These are phyloP conservation scores for Pseudomyrmex flavicornis DNA, from an alignment of 1,140 invertebrate genomes.

Conservation along the genomic window DNA sequence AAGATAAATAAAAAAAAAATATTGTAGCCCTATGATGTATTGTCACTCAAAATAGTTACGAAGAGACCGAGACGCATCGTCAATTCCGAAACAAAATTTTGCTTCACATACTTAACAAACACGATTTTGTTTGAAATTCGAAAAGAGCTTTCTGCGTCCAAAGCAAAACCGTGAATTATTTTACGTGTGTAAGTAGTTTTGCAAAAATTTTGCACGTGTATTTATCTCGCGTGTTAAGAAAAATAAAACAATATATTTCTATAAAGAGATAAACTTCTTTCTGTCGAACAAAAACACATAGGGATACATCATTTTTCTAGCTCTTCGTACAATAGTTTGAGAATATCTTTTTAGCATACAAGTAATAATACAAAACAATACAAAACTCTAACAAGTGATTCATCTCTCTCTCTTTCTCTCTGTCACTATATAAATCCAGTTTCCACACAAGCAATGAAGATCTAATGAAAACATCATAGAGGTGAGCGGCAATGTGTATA, in stretches of 20 bases:
- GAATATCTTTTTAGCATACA: slow-evolving; percentile 72
- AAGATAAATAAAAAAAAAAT: slow-evolving; percentile 55
- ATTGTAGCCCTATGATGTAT: slow-evolving; percentile 68
- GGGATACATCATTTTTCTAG: slow-evolving; percentile 71
- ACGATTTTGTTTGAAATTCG: slow-evolving; percentile 4
- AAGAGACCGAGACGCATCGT: slow-evolving; percentile 41
- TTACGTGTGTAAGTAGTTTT: no score
- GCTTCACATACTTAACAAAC: slow-evolving; percentile 6
- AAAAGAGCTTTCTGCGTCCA: neutral
- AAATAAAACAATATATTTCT: slow-evolving; percentile 35
- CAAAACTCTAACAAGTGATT: slow-evolving; percentile 72
- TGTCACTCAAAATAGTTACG: slow-evolving; percentile 31
- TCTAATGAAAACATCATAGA: slow-evolving; percentile 71
- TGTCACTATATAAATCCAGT: slow-evolving; percentile 64
- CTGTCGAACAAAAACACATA: slow-evolving; percentile 62
- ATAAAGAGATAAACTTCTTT: slow-evolving; percentile 2
- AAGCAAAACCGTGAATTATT: no score
- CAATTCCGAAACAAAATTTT: slow-evolving; percentile 39
- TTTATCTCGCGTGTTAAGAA: slow-evolving; percentile 46
- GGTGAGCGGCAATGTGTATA: slow-evolving; percentile 68
- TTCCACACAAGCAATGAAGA: slow-evolving; percentile 65
- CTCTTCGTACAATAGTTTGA: slow-evolving; percentile 65
- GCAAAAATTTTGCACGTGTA: neutral
- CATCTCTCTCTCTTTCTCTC: slow-evolving; percentile 10
- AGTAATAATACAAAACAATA: slow-evolving; percentile 79